Conservation (phyloP, 2,113 vertebrate genomes). For the Pyxicephalus adspersus region DNA sequence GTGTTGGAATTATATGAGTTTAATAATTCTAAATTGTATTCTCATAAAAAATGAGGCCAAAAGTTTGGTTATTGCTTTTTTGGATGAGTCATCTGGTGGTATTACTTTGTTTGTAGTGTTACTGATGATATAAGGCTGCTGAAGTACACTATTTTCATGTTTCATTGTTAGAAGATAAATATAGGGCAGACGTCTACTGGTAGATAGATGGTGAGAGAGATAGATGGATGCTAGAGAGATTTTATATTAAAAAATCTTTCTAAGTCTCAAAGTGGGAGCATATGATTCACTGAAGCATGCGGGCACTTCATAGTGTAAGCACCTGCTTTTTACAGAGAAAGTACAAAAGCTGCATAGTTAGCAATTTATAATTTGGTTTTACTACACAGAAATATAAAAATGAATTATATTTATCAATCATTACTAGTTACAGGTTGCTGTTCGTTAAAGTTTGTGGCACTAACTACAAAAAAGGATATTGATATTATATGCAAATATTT, state of each 20-base stretch:
- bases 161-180: not conserved
- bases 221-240: not conserved
- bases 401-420: no score
- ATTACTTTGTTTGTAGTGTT: not conserved
- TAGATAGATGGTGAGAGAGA: not conserved
- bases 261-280: constrained; percentile 1
- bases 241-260: constrained; percentile 37
- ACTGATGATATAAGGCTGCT: not conserved
- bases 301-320: not conserved
- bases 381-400: no score
- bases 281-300: not conserved
- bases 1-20: no score
- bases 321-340: not conserved
- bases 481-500: no score
- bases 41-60: not conserved
- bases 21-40: not conserved
- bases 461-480: no score
- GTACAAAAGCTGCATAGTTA: no score
- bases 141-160: constrained; percentile 1
- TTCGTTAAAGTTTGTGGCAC: no score
- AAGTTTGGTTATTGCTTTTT: not conserved
- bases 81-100: not conserved
- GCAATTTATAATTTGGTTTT: no score
- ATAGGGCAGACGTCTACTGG: not conserved
- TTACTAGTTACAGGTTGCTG: no score